These are phyloP conservation scores for Lacerta bilineata DNA, from an alignment of 2,797 vertebrate genomes.

Conservation along the genomic window DNA sequence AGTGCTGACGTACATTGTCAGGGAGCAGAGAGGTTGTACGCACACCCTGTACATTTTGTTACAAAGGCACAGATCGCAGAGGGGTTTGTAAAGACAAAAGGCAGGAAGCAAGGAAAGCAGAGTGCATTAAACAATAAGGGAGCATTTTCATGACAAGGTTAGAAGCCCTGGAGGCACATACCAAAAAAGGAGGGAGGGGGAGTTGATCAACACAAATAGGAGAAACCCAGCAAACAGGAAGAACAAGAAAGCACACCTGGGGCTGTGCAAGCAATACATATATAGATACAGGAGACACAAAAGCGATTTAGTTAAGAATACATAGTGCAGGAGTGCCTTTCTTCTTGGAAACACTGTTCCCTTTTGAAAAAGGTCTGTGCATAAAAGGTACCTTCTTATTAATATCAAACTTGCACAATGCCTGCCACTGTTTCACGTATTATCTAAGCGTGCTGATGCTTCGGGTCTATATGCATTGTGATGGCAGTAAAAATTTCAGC, in stretches of 20 bases:
- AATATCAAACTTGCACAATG: background rate
- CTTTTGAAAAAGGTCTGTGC: slow-evolving; percentile 24
- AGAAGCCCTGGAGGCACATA: slow-evolving; percentile 29
- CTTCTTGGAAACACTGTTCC: background rate
- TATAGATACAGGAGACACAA: slow-evolving; percentile 19
- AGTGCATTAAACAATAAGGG: slow-evolving; percentile 35
- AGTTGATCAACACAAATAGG: slow-evolving; percentile 4
- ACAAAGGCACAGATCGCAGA: slow-evolving; percentile 53
- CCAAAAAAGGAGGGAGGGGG: slow-evolving; percentile 6
- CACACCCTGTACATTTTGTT: background rate
- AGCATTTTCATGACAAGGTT: slow-evolving; percentile 44
- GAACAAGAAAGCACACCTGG: background rate
- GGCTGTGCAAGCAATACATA: background rate
- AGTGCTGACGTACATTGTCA: background rate
- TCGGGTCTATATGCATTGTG: background rate
- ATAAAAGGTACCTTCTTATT: background rate
- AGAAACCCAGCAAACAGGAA: slow-evolving; percentile 10
- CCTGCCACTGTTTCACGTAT: background rate
- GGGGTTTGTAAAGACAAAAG: slow-evolving; percentile 50
- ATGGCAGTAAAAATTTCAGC: background rate
- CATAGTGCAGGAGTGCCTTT: background rate
- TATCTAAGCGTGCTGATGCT: background rate
- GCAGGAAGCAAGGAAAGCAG: slow-evolving; percentile 16
- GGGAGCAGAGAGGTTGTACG: background rate
- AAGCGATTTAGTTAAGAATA: slow-evolving; percentile 19